Conservation (phyloP, 2,888 invertebrate species). For the Tenodera sinensis region DNA sequence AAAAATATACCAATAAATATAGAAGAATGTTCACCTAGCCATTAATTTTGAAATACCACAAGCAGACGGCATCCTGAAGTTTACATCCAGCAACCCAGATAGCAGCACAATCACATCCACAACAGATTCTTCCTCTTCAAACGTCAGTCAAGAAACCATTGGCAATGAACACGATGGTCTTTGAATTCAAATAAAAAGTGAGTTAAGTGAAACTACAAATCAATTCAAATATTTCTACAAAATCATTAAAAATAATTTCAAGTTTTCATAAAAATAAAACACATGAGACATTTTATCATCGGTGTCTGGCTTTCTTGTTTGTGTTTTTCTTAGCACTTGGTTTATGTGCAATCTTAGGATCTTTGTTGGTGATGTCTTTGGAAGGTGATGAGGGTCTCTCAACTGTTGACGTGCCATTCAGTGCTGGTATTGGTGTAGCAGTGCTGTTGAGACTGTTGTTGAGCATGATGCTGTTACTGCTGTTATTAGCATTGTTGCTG, state of each 20-base stretch:
- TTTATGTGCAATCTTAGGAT: constrained; percentile 47
- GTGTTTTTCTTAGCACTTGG: constrained; percentile 67
- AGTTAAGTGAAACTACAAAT: too few species aligned
- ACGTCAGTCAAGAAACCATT: too few species aligned
- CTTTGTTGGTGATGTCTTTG: constrained; percentile 53
- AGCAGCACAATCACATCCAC: too few species aligned
- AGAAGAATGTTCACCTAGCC: too few species aligned
- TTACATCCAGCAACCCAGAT: too few species aligned
- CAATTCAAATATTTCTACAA: too few species aligned
- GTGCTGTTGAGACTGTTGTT: constrained; percentile 37
- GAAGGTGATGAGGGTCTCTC: constrained; percentile 28
- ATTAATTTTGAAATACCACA: too few species aligned
- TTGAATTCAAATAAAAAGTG: too few species aligned
- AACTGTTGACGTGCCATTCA: constrained; percentile 58
- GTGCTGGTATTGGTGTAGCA: constrained; percentile 42
- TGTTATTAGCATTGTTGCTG: constrained; percentile 25
- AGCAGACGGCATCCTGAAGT: too few species aligned
- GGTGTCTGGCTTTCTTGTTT: constrained; percentile 78
- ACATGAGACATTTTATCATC: constrained; percentile 46
- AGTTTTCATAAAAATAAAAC: background rate
- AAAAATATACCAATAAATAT: too few species aligned
- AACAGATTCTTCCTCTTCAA: too few species aligned
- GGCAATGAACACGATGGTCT: too few species aligned
- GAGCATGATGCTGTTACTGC: constrained; percentile 26
- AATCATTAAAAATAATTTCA: background rate